Evolutionary conservation across 2,113 vertebrate genomes (phyloP), one percentile per base, ranked within the genome.

Genomic region (Corvus hawaiiensis): DNA sequence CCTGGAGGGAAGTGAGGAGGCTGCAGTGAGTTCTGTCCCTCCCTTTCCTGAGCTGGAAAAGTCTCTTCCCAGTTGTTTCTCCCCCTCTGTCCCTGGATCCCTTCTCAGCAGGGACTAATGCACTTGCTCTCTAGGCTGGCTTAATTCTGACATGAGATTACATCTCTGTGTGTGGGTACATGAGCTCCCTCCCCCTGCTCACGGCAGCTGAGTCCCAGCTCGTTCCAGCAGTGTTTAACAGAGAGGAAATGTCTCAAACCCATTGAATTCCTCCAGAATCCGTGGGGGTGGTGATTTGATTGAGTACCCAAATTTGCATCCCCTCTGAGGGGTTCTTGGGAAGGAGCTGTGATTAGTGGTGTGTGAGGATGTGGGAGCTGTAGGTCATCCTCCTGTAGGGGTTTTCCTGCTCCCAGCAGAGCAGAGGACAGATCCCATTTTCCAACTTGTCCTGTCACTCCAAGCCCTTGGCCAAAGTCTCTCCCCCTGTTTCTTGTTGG

Each of bases 41-140:
- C 59, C 51, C 37, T 61, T 92, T 83, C 67, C 91, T 48, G 64
- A 55, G 15, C 73, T 89, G 89, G 28, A 56, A 33, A 63, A 21
- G 39, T 75, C 89, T 56, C 52, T 80, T 66, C 68, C 26, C 35
- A 0, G 33, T 44, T 6, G 2, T 74, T 75, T 87, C 41, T 71
- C 68, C 77, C 46, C 35, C 32, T 66, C 56, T 63, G 4, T 18
- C 78, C 68, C 64, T 17, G 0, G 27, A 9, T 77, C 83, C 80
- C 67, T 63, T 66, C 74, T 39, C 91, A 90, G 87, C 84, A 44
- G 94, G 88, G 35, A 12, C 32, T 77, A 6, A 66, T 2, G 27
- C 72, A 66, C 68, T 90, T 74, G 91, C 44, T 93, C 16, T 71
- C 69, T 6, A 55, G 87, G 93, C 87, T 93, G 96, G 81, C 48